These are phyloP conservation scores for Eurois occulta DNA, from an alignment of 2,888 invertebrate species.

Conservation along the genomic window DNA sequence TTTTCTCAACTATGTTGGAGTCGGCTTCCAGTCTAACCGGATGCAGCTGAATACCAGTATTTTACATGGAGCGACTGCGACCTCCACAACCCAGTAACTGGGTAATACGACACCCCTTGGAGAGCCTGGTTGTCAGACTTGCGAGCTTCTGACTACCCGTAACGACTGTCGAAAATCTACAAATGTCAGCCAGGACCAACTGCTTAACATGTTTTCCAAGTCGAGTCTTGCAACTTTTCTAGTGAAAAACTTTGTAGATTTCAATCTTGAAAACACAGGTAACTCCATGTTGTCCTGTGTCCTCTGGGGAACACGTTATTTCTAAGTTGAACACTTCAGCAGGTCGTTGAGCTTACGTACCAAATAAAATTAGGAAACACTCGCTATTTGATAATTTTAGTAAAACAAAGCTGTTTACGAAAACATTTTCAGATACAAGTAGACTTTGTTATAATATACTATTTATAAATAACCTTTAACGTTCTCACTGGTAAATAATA, in stretches of 20 bases:
- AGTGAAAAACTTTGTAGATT: not conserved
- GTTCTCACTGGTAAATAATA: not conserved
- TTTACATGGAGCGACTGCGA: not conserved
- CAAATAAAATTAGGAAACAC: not conserved
- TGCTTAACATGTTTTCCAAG: constrained; percentile 1
- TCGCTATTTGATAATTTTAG: not conserved
- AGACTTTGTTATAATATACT: not conserved
- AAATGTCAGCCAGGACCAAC: not conserved
- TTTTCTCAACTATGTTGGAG: not conserved
- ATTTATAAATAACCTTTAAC: not conserved
- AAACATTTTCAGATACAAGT: not conserved
- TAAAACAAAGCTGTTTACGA: not conserved
- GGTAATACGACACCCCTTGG: not conserved
- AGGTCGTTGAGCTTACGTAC: not conserved
- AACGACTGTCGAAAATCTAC: not conserved
- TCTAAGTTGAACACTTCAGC: not conserved
- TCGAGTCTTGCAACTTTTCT: not conserved
- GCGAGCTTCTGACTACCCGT: not conserved
- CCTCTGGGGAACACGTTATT: not conserved
- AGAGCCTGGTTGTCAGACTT: not conserved
- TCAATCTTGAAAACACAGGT: not conserved
- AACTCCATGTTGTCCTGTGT: not conserved
- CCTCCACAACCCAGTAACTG: not conserved
- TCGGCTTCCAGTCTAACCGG: not conserved
- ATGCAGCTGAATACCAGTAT: no score